Conservation (phyloP, 2,888 invertebrate species). For the Cosmia pyralina region DNA sequence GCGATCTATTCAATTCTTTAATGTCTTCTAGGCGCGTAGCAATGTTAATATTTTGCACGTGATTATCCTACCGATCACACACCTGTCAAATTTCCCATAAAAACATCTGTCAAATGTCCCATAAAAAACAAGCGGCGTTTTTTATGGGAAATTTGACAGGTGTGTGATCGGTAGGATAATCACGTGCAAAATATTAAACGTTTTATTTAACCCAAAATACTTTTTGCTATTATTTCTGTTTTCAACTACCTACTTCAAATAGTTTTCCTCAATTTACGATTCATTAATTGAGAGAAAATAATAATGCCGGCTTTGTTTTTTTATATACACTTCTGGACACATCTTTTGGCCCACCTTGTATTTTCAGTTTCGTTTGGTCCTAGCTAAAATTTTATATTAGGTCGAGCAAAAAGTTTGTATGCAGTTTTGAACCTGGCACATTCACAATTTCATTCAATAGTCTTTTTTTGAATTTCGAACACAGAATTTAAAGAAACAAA, state of each 20-base stretch:
- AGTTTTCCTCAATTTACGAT: slow-evolving; percentile 18
- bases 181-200: slow-evolving; percentile 61
- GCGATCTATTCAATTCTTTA: slow-evolving; percentile 40
- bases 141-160: too few relatives aligned
- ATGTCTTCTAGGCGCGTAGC: slow-evolving; percentile 38
- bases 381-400: too few relatives aligned
- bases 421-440: too few relatives aligned
- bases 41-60: slow-evolving; percentile 57
- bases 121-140: too few relatives aligned
- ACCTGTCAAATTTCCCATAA: slow-evolving; percentile 23
- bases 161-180: slow-evolving; percentile 45
- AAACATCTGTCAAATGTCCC: too few relatives aligned
- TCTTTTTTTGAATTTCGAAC: too few relatives aligned
- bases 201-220: not conserved
- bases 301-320: not conserved
- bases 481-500: too few relatives aligned
- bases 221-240: not conserved
- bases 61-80: slow-evolving; percentile 47
- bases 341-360: too few relatives aligned
- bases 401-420: too few relatives aligned
- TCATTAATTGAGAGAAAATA: slow-evolving; percentile 29
- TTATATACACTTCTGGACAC: too few relatives aligned
- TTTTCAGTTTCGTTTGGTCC: too few relatives aligned
- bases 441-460: too few relatives aligned
- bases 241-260: slow-evolving; percentile 1